These are phyloP conservation scores for Ascaphus truei DNA, from an alignment of 2,113 vertebrate genomes.

Conservation along the genomic window DNA sequence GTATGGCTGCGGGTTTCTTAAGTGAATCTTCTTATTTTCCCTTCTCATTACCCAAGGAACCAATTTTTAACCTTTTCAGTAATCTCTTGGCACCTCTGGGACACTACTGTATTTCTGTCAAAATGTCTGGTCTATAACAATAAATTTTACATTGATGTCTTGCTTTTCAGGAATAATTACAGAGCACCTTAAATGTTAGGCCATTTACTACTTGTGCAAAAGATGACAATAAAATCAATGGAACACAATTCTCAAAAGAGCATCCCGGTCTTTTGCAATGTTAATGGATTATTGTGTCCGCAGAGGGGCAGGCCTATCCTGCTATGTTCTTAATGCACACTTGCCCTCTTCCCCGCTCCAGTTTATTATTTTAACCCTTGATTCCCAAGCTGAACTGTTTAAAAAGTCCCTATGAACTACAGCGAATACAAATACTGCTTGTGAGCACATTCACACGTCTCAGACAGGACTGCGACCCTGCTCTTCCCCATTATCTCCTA, in stretches of 20 bases:
- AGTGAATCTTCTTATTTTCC: conserved; percentile 18
- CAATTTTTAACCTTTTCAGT: conserved; percentile 58
- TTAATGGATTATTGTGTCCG: conserved; percentile 51
- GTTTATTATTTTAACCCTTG: conserved; percentile 7
- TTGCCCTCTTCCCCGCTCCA: neutral
- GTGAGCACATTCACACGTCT: too few relatives aligned
- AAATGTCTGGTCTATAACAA: conserved; percentile 52
- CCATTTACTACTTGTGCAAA: conserved; percentile 67
- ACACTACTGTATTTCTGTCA: conserved; percentile 56
- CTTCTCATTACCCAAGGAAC: conserved; percentile 35
- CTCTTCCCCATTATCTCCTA: too few relatives aligned
- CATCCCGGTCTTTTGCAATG: conserved; percentile 58
- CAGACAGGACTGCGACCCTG: too few relatives aligned
- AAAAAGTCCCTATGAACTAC: neutral
- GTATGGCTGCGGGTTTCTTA: conserved; percentile 1
- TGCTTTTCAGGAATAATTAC: conserved; percentile 74
- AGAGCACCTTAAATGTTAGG: conserved; percentile 63
- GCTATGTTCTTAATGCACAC: neutral
- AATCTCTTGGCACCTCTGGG: conserved; percentile 49
- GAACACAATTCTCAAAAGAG: conserved; percentile 56
- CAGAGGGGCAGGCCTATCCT: conserved; percentile 42
- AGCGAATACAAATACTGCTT: too few relatives aligned
- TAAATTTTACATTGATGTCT: conserved; percentile 72
- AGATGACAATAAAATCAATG: conserved; percentile 73
- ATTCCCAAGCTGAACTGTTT: neutral